Percentiles rank a stretch among this genome's conserved stretches.
phyloP scores from a whole-genome alignment of 2,113 vertebrate genomes.

The Leptodactylus fuscus region DNA sequence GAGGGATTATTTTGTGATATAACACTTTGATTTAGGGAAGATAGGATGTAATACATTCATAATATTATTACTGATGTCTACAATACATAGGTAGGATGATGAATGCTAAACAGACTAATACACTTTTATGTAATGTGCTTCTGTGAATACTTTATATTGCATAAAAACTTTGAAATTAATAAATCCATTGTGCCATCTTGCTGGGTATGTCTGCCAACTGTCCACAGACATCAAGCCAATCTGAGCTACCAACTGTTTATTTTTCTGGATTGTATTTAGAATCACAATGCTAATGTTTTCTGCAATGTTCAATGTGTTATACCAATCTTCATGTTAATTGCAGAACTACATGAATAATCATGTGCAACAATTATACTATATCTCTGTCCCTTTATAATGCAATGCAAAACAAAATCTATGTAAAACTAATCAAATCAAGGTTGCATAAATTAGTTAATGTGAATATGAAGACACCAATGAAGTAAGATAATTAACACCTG shows the following conservation, averaged over 20 bases:
- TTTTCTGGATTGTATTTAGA: conserved; percentile 30
- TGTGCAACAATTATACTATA: conserved; percentile 3
- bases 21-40: too few relatives aligned
- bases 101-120: not conserved
- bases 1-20: too few relatives aligned
- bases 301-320: not conserved
- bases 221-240: conserved; percentile 23
- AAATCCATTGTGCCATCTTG: not conserved
- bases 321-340: conserved; percentile 27
- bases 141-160: not conserved
- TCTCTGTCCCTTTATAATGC: conserved; percentile 15
- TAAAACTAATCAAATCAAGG: conserved; percentile 19
- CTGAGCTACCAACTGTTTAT: conserved; percentile 27
- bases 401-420: conserved; percentile 34
- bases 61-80: not conserved
- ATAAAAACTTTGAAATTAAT: conserved; percentile 27
- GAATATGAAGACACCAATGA: not conserved
- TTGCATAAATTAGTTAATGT: conserved; percentile 10
- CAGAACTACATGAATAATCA: conserved; percentile 37
- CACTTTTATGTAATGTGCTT: not conserved
- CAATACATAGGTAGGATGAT: not conserved
- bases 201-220: conserved; percentile 1
- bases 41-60: not conserved
- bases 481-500: conserved; percentile 12
- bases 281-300: conserved; percentile 23